Base-by-base conservation (phyloP, 2,113 vertebrate genomes). In the Sprattus sprattus region DNA sequence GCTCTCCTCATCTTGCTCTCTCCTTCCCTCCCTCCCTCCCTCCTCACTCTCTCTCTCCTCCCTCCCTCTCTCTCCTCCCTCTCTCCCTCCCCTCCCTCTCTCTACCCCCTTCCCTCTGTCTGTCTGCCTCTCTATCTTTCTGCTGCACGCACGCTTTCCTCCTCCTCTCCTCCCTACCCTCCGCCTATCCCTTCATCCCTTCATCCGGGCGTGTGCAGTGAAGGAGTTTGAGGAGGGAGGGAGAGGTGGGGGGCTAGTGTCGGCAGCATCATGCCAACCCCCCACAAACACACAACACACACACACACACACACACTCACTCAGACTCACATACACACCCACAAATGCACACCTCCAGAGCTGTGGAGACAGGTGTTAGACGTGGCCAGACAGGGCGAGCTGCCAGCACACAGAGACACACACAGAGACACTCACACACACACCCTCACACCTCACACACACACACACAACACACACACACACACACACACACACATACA, bases 61-160 rank as follows among this genome's bases (percentile, higher is more conserved):
- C n/a, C n/a, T n/a, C n/a, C n/a, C n/a, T n/a, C n/a, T n/a, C n/a
- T n/a, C n/a, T n/a, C n/a, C n/a, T 54, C 52, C 16, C 15, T 54
- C 52, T 18, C 16, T 54, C 16, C 16, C 25, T 80, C 32, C 32
- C 54, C 46, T 57, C 80, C 1, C 15, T 18, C 16, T 54, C 52
- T 18, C 16, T 15, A 16, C 52, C 16, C 47, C 10, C 47, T n/a
- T 54, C 52, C 52, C 15, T 4, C 15, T 15, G 16, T 54, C 52
- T 15, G 52, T 54, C 52, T 54, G 2, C 52, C 45, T 20, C 57
- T 39, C 11, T 32, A n/a, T 85, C 47, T 22, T 25, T 25, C 13
- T 82, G 84, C 87, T 32, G 86, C 5, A 16, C 64, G 60, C 82
- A 16, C 16, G 15, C 57, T 81, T 46, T 85, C 45, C 50, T 52